Conservation (phyloP, 2,113 vertebrate species). For the Petroica traversi region DNA sequence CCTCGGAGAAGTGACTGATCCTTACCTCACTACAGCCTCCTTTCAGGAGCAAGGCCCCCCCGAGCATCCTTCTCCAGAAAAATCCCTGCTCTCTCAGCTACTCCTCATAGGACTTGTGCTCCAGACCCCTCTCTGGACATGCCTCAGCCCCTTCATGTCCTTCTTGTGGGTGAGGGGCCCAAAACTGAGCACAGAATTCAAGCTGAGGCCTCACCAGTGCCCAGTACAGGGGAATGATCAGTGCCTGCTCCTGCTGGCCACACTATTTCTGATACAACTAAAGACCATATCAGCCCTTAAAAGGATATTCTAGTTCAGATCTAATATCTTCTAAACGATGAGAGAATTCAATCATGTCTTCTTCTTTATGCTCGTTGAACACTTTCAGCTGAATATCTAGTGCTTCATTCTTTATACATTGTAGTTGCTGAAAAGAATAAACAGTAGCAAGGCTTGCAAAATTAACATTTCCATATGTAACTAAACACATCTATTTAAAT, state of each 20-base stretch:
- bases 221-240: neutral
- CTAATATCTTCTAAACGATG: constrained; percentile 93
- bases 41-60: neutral
- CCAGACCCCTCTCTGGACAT: neutral
- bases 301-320: constrained; percentile 98
- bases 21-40: too few relatives aligned
- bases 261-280: neutral
- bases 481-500: neutral
- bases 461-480: neutral
- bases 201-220: neutral
- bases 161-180: neutral
- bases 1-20: neutral
- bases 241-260: neutral
- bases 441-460: neutral
- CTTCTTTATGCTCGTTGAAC: constrained; percentile 95
- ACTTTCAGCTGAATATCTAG: constrained; percentile 97
- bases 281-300: neutral
- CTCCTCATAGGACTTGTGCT: neutral
- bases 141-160: neutral
- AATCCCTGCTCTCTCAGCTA: neutral
- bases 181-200: neutral
- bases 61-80: neutral
- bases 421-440: constrained; percentile 71
- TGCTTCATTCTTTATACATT: constrained; percentile 85
- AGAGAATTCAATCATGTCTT: constrained; percentile 94